Conservation (phyloP, 2,113 vertebrate genomes). For the Hemiprocne comata region DNA sequence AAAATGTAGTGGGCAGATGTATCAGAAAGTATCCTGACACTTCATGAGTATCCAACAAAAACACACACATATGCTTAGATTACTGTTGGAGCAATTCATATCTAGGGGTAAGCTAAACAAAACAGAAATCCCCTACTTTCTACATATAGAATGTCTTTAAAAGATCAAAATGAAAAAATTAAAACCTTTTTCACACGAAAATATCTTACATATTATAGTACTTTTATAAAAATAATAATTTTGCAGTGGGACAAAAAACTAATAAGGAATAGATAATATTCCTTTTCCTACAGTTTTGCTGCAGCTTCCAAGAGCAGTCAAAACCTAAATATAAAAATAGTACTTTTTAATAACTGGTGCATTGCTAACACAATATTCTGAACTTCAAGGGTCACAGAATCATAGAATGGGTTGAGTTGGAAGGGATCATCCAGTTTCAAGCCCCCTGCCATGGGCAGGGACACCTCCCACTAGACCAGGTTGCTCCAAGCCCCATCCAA, state of each 20-base stretch:
- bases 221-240: background rate
- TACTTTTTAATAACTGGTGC: background rate
- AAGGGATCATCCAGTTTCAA: too few species aligned
- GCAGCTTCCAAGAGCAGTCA: background rate
- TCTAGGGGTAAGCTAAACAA: constrained; percentile 39
- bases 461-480: too few species aligned
- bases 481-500: too few species aligned
- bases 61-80: constrained; percentile 26
- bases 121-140: constrained; percentile 17
- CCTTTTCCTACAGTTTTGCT: background rate
- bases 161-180: constrained; percentile 22
- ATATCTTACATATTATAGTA: background rate
- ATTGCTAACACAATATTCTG: background rate
- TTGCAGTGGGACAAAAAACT: background rate
- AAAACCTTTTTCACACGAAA: constrained; percentile 23
- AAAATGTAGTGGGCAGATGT: background rate
- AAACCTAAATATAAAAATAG: background rate
- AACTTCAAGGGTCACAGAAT: background rate
- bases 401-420: too few species aligned
- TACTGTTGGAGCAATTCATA: constrained; percentile 29
- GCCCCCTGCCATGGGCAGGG: too few species aligned
- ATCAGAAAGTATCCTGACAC: constrained; percentile 50
- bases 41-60: constrained; percentile 57
- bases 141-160: background rate
- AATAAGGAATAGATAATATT: background rate